A percentile compares a stretch with the other conserved stretches of the same genome.
Conservation (phyloP, 1,140 invertebrate genomes). For the Lordiphosa collinella region DNA sequence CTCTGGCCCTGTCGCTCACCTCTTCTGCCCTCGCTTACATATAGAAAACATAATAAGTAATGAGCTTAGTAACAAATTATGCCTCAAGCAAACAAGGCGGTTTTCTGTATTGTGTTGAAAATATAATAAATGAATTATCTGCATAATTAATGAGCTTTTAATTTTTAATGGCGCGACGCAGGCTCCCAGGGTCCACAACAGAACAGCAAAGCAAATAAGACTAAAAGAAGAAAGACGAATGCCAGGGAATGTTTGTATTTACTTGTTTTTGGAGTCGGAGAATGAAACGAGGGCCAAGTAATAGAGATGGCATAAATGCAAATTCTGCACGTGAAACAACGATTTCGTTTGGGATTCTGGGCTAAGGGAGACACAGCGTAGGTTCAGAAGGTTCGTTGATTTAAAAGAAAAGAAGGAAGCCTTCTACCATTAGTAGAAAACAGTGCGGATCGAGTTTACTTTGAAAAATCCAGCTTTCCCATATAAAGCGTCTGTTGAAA, state of each 20-base stretch:
- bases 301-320: conserved; percentile 1
- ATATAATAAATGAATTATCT: conserved; percentile 77
- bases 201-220: conserved; percentile 4
- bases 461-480: no score
- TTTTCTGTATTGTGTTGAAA: conserved; percentile 63
- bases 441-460: no score
- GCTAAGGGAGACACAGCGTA: no score
- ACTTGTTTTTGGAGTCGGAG: conserved; percentile 8
- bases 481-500: no score
- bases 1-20: conserved; percentile 9
- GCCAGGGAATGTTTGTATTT: conserved; percentile 38
- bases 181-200: conserved; percentile 38
- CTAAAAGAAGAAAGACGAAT: conserved; percentile 18
- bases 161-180: conserved; percentile 52
- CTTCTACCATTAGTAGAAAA: no score
- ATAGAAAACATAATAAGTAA: conserved; percentile 31
- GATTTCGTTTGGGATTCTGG: no score
- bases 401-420: no score
- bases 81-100: conserved; percentile 21
- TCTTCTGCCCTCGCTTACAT: not conserved
- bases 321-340: no score
- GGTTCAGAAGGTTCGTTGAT: no score
- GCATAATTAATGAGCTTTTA: conserved; percentile 55
- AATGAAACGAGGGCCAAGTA: not conserved
- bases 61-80: conserved; percentile 69